Evolutionary conservation across 2,888 invertebrate species (phyloP).

Genomic region (Tribolium freemani): DNA sequence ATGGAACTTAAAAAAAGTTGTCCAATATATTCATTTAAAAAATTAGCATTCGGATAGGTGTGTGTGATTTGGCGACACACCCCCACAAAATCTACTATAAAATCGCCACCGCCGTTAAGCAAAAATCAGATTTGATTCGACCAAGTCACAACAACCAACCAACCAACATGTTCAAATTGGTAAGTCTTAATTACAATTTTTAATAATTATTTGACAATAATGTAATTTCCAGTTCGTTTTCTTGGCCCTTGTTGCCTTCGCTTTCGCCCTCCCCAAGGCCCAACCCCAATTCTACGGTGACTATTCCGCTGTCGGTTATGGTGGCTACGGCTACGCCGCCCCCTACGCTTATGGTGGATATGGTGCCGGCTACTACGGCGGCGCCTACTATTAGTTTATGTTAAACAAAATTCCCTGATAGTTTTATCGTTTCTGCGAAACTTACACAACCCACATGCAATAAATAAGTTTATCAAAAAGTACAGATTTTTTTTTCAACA

Average conservation of each 20-base stretch:
- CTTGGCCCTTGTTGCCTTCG: conserved; percentile 17
- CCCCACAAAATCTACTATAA: conserved; percentile 7
- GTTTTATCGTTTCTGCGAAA: conserved; percentile 4
- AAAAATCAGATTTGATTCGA: conserved; percentile 11
- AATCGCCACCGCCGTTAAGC: neutral
- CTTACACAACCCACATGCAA: neutral
- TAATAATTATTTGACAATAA: neutral
- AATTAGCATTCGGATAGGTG: conserved; percentile 15
- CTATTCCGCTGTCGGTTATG: conserved; percentile 1
- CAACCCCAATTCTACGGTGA: conserved; percentile 17
- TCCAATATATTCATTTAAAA: neutral
- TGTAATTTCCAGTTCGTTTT: conserved; percentile 14
- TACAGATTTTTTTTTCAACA: too few relatives aligned
- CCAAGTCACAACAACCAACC: conserved; percentile 15
- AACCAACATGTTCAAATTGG: conserved; percentile 25
- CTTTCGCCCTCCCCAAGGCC: conserved; percentile 16
- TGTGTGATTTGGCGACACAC: conserved; percentile 4
- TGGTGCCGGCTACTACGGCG: conserved; percentile 7
- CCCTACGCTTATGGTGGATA: neutral
- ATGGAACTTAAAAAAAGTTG: conserved; percentile 6
- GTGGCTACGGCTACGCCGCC: neutral
- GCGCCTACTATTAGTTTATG: neutral
- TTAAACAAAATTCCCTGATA: too few relatives aligned
- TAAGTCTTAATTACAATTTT: neutral
- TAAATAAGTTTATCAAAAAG: neutral